Conservation (phyloP, 2,888 invertebrate species). For the Didymodactylos carnosus region DNA sequence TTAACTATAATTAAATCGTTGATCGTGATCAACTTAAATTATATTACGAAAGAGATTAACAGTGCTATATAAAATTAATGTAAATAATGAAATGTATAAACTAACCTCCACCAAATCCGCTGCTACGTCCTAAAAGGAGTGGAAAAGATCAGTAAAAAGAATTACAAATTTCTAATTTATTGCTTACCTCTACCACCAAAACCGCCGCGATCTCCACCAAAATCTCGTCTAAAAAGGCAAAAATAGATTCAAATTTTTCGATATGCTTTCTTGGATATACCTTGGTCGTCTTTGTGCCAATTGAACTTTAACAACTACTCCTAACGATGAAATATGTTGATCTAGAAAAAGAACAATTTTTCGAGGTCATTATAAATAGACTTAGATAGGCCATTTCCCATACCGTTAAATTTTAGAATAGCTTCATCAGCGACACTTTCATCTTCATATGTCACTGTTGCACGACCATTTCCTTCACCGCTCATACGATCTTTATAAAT, state of each 20-base stretch:
- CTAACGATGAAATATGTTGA: neutral
- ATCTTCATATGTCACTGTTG: constrained; percentile 91
- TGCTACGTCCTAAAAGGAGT: no score
- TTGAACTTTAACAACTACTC: neutral
- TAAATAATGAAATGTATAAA: no score
- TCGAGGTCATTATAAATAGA: neutral
- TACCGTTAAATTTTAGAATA: constrained; percentile 51
- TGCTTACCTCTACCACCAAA: no score
- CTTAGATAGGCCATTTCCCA: no score
- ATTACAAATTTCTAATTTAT: no score
- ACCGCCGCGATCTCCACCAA: neutral
- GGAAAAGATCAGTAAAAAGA: no score
- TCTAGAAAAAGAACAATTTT: neutral
- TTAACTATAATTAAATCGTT: no score
- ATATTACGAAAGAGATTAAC: no score
- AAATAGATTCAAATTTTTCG: neutral
- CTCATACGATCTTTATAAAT: constrained; percentile 88
- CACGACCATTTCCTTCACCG: constrained; percentile 83
- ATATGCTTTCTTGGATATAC: neutral
- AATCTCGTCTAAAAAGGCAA: neutral
- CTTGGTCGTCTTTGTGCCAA: neutral
- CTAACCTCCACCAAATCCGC: no score
- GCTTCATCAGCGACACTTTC: constrained; percentile 78
- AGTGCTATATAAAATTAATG: no score
- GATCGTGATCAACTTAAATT: no score